Evolutionary conservation across 1,140 invertebrate genomes (phyloP).

Genomic region (Hyposmocoma kahamanoa): DNA sequence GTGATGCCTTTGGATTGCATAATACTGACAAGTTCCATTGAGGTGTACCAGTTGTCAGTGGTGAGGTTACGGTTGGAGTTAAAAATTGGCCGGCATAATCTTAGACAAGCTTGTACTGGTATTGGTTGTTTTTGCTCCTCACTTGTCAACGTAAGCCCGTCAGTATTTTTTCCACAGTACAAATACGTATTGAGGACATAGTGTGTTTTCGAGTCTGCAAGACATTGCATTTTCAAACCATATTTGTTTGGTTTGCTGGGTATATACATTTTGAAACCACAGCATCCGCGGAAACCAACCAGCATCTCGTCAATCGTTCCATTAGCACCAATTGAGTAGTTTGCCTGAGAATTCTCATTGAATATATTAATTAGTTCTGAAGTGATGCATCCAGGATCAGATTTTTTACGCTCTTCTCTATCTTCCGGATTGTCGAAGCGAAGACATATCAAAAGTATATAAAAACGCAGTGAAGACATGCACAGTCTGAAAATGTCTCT

Average conservation of each 20-base stretch:
- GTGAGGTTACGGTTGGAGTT: conserved; percentile 31
- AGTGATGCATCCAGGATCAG: too few species aligned
- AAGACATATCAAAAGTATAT: too few species aligned
- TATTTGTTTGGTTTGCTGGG: conserved; percentile 58
- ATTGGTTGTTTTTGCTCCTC: conserved; percentile 8
- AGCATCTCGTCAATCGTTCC: conserved; percentile 43
- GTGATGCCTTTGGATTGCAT: conserved; percentile 22
- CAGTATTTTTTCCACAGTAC: conserved; percentile 12
- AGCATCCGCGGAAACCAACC: conserved; percentile 29
- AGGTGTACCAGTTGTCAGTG: conserved; percentile 31
- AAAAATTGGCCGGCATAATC: conserved; percentile 23
- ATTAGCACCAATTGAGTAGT: background rate
- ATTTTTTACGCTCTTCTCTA: too few species aligned
- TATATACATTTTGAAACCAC: conserved; percentile 37
- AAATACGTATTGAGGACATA: conserved; percentile 14
- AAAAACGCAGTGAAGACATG: too few species aligned
- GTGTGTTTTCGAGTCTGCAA: conserved; percentile 31
- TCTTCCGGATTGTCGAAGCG: too few species aligned
- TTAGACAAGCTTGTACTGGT: conserved; percentile 4
- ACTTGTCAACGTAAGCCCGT: too few species aligned
- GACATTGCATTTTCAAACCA: conserved; percentile 53
- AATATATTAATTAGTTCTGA: too few species aligned
- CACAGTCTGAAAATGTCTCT: too few species aligned
- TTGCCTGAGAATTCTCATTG: background rate
- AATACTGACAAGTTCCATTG: conserved; percentile 15